A percentile compares a stretch with the other conserved stretches of the same genome.
phyloP scores from a whole-genome alignment of 1,140 invertebrate species.

The Xylocopa sonorina region DNA sequence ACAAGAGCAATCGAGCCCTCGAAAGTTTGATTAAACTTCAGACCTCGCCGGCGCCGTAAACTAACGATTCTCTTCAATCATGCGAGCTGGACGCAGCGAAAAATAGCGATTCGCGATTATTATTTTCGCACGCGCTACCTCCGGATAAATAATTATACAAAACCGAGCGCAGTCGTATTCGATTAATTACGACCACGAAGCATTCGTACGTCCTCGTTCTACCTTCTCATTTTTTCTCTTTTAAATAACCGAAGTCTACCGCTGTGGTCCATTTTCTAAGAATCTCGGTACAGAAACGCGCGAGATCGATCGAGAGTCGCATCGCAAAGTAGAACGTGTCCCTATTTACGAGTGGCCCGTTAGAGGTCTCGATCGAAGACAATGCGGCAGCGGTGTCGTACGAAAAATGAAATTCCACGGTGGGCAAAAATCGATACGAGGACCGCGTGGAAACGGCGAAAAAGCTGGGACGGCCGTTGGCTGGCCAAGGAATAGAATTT shows the following conservation, averaged over 20 bases:
- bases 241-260: neutral
- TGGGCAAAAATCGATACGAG: neutral
- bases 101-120: neutral
- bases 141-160: neutral
- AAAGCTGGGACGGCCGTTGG: neutral
- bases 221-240: neutral
- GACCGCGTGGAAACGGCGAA: neutral
- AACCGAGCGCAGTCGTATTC: neutral
- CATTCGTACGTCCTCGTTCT: neutral
- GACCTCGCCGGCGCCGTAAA: too few relatives aligned
- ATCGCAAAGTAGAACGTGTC: neutral
- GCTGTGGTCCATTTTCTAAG: neutral
- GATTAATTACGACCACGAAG: too few relatives aligned
- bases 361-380: constrained; percentile 9
- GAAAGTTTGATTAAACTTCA: constrained; percentile 28
- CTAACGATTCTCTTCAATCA: constrained; percentile 11
- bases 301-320: neutral
- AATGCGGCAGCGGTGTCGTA: neutral
- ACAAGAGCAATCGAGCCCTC: neutral
- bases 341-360: constrained; percentile 11
- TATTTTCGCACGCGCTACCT: neutral
- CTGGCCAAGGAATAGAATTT: constrained; percentile 43
- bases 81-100: neutral
- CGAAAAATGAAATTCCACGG: constrained; percentile 14
- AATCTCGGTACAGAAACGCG: neutral